phyloP scores from a whole-genome alignment of 2,797 vertebrate species.

The Loris lydekkerianus region DNA sequence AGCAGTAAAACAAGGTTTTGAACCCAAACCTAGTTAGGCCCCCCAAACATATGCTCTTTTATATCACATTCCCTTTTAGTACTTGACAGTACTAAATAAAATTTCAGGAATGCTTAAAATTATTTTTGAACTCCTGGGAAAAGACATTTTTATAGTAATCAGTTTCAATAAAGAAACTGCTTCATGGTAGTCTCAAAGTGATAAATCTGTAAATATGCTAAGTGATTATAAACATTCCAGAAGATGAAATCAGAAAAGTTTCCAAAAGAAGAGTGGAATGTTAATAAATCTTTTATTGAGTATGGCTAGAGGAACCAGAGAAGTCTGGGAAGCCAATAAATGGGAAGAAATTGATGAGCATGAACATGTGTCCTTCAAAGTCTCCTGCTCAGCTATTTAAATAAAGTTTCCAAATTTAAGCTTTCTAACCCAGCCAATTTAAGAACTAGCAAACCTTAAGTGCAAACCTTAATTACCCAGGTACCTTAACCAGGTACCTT shows the following conservation, averaged over 20 bases:
- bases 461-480: not conserved
- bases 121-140: conserved; percentile 49
- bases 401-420: conserved; percentile 46
- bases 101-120: conserved; percentile 48
- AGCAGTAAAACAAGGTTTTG: not conserved
- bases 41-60: not conserved
- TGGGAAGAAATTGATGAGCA: conserved; percentile 30
- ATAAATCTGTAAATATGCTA: conserved; percentile 24
- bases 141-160: conserved; percentile 51
- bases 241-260: conserved; percentile 48
- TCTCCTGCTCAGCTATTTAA: conserved; percentile 30
- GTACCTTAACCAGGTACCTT: not conserved
- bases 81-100: conserved; percentile 54
- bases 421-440: conserved; percentile 46
- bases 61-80: not conserved
- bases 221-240: conserved; percentile 11
- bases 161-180: conserved; percentile 16
- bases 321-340: not conserved
- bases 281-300: not conserved
- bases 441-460: conserved; percentile 45
- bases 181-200: conserved; percentile 29
- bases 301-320: not conserved
- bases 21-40: not conserved
- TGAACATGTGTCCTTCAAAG: conserved; percentile 2
- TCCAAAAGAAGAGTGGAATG: conserved; percentile 13